These are phyloP conservation scores for Thera britannica DNA, from an alignment of 2,888 invertebrate species.

Conservation along the genomic window DNA sequence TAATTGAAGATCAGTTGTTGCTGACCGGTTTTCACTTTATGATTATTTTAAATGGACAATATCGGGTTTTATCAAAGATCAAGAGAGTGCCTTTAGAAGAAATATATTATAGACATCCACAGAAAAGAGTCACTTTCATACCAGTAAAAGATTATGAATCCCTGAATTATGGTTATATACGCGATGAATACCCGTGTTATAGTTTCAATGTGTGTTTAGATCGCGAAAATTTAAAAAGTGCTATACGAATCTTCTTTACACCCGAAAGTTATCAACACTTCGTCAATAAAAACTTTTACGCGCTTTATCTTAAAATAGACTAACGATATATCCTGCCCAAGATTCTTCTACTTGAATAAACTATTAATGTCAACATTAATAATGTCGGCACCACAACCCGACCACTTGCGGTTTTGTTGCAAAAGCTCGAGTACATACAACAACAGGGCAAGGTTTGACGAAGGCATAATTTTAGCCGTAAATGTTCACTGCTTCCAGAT, in stretches of 20 bases:
- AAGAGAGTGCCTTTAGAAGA: too few species aligned
- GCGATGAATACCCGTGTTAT: too few species aligned
- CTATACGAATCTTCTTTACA: not conserved
- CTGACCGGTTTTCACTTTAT: constrained; percentile 8
- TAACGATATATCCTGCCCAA: not conserved
- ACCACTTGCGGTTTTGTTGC: constrained; percentile 6
- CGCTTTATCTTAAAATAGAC: not conserved
- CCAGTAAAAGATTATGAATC: too few species aligned
- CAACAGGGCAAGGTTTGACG: too few species aligned
- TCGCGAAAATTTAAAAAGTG: too few species aligned
- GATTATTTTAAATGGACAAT: not conserved
- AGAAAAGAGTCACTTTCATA: too few species aligned
- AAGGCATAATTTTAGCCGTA: too few species aligned
- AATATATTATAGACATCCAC: too few species aligned
- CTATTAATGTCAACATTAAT: constrained; percentile 5
- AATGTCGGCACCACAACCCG: not conserved
- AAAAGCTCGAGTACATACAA: not conserved
- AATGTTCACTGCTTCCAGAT: too few species aligned
- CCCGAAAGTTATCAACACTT: not conserved
- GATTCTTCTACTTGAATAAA: constrained; percentile 1
- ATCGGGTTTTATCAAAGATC: too few species aligned
- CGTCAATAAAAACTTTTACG: not conserved
- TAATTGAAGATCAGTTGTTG: constrained; percentile 22
- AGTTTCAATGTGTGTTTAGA: too few species aligned
- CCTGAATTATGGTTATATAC: too few species aligned